Evolutionary conservation across 23 tunicate genomes (phyloP).

Genomic region (Halocynthia aurantium): DNA sequence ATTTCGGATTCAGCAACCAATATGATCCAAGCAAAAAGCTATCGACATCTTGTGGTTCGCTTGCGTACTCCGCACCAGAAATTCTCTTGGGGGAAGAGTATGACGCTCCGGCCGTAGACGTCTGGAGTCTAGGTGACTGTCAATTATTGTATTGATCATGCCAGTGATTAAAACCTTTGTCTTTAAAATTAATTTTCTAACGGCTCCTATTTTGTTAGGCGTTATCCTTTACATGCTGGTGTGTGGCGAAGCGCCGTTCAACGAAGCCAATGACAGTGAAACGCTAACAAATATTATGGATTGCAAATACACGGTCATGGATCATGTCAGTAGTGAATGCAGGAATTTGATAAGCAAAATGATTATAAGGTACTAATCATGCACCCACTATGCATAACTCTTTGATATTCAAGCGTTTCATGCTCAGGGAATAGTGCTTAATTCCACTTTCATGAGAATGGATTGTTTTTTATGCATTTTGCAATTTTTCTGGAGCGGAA

Average conservation of each 20-base stretch:
- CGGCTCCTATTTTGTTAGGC: slow-evolving; percentile 40
- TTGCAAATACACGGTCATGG: slow-evolving; percentile 79
- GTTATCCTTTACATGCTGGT: slow-evolving; percentile 97
- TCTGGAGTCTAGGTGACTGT: slow-evolving; percentile 91
- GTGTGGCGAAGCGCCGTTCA: slow-evolving; percentile 98
- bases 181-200: slow-evolving; percentile 5
- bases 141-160: background rate
- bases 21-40: slow-evolving; percentile 87
- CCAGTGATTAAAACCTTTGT: background rate
- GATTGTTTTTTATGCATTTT: too few relatives aligned
- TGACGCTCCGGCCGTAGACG: slow-evolving; percentile 98
- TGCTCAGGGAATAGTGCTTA: too few relatives aligned
- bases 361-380: slow-evolving; percentile 91
- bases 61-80: slow-evolving; percentile 99
- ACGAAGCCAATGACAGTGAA: slow-evolving; percentile 98
- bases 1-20: slow-evolving; percentile 91
- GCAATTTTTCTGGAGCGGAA: too few relatives aligned
- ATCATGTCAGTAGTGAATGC: slow-evolving; percentile 74
- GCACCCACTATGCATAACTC: too few relatives aligned
- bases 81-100: slow-evolving; percentile 97
- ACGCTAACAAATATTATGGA: slow-evolving; percentile 95
- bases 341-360: slow-evolving; percentile 62
- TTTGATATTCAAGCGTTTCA: too few relatives aligned
- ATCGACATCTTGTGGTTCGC: slow-evolving; percentile 95
- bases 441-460: too few relatives aligned